Base-by-base conservation (phyloP, 2,113 vertebrate species). In the Hemibagrus wyckioides region DNA sequence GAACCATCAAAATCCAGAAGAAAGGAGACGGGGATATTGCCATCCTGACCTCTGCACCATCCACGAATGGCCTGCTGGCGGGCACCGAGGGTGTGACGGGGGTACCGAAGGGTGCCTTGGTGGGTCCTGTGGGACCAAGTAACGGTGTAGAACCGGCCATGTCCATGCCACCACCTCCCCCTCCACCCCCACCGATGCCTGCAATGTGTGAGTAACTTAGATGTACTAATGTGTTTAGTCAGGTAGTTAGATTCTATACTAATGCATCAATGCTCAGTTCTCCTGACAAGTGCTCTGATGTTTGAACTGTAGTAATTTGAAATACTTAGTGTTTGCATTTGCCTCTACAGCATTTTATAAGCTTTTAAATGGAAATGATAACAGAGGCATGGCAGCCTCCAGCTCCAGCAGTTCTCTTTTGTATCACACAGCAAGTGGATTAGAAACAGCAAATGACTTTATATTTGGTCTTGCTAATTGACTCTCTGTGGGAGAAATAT, bases 1-100 rank as follows among this genome's bases (percentile, higher is more conserved):
- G 95, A 52, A 90, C 92, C 19, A 96, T 96, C 91, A 95, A 90
- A 86, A 93, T 97, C 87, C 94, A 95, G 88, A 96, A 96, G 87
- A 94, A 94, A 89, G 93, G 93, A 69, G 92, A 94, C 0, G 96
- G 96, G 13, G 94, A 95, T 92, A 95, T 94, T 83, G 92, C 95
- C 85, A 95, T 95, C 88, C 85, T 95, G 82, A 67, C 94, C 10
- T 88, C 92, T 0, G 84, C 88, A 0, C 84, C 88, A 0, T 15
- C 85, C 0, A 89, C 80, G 61, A 90, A 91, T 41, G 90, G 89
- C 57, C 41, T 90, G 76, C 86, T 89, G 25, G 85, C 92, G 36
- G 81, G 88, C 7, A 7, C 79, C 21, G 86, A 93, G 76, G 89
- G 92, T 1, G 36, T 67, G 19, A 30, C 71, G 0, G 93, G 92